Evolutionary conservation across 2,797 vertebrate genomes (phyloP).

Genomic region (Amblyraja radiata): DNA sequence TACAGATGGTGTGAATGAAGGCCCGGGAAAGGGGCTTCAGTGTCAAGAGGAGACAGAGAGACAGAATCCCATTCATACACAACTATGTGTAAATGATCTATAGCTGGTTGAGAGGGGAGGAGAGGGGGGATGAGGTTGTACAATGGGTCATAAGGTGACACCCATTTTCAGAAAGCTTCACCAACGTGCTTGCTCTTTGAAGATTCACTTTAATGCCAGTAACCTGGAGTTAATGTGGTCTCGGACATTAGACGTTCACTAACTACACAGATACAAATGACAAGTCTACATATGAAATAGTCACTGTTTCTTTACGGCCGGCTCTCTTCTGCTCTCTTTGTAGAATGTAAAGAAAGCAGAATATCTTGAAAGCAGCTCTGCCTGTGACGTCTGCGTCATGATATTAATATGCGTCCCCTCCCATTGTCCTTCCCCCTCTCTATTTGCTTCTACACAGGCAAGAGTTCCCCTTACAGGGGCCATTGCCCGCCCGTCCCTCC

Average conservation of each 20-base stretch:
- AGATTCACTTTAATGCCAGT: not conserved
- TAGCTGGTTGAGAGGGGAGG: slow-evolving; percentile 45
- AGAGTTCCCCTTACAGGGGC: too few species aligned
- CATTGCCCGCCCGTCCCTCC: not conserved
- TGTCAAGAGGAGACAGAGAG: slow-evolving; percentile 70
- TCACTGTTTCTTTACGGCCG: not conserved
- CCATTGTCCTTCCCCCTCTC: not conserved
- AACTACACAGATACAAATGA: not conserved
- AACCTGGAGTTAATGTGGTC: not conserved
- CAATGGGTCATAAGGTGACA: slow-evolving; percentile 13
- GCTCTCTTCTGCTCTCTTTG: too few species aligned
- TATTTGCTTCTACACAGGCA: not conserved
- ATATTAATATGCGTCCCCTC: too few species aligned
- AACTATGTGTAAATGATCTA: slow-evolving; percentile 63
- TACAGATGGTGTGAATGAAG: slow-evolving; percentile 75
- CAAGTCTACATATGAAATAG: too few species aligned
- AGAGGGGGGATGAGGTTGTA: not conserved
- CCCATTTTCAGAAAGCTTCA: not conserved
- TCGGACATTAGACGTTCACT: not conserved
- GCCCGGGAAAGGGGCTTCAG: slow-evolving; percentile 64
- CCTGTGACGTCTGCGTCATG: not conserved
- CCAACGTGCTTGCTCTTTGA: not conserved
- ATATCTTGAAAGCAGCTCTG: not conserved
- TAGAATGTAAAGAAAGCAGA: too few species aligned
- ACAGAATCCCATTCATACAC: slow-evolving; percentile 53